Evolutionary conservation across 2,888 invertebrate genomes (phyloP).

Genomic region (Nineta flava): DNA sequence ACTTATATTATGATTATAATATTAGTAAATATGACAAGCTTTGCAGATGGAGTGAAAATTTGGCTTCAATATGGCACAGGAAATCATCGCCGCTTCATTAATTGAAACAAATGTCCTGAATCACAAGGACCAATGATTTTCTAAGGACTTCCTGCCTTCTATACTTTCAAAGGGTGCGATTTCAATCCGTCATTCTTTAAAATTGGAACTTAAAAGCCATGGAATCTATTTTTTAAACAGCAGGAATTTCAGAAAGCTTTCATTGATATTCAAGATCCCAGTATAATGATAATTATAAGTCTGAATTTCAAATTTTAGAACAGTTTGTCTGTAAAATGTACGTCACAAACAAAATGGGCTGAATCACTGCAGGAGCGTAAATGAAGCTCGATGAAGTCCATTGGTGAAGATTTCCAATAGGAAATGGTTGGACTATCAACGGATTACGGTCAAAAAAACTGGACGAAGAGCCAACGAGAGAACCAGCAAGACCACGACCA

Average conservation of each 20-base stretch:
- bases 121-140: slow-evolving; percentile 9
- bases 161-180: slow-evolving; percentile 13
- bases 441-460: no score
- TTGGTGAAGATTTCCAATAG: no score
- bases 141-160: slow-evolving; percentile 10
- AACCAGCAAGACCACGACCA: no score
- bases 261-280: not conserved
- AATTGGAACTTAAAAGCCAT: slow-evolving; percentile 13
- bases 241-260: not conserved
- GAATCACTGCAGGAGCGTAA: not conserved
- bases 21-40: slow-evolving; percentile 8
- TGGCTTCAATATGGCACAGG: not conserved
- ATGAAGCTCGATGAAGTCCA: not conserved
- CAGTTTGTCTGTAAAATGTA: not conserved
- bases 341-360: not conserved
- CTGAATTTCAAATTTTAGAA: not conserved
- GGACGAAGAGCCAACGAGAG: no score
- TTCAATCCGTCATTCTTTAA: slow-evolving; percentile 12
- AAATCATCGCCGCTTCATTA: not conserved
- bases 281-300: not conserved
- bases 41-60: not conserved
- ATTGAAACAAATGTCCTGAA: slow-evolving; percentile 7
- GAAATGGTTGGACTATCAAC: no score
- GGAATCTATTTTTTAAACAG: not conserved
- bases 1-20: slow-evolving; percentile 11